Base-by-base conservation (phyloP, 1,140 invertebrate species). In the Aphis gossypii region DNA sequence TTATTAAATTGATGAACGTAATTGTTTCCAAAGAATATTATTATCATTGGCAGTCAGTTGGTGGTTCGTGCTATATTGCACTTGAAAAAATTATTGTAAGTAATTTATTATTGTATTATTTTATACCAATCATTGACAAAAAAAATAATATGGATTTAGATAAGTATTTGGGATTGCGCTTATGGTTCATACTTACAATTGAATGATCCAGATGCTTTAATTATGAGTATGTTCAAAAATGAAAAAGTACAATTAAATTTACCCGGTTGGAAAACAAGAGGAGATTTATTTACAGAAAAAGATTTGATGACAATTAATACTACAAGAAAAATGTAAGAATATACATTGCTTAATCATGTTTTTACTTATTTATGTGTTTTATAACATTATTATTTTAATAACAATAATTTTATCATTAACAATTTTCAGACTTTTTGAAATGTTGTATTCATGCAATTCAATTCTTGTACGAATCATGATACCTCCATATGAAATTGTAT, bases 241-340 rank as follows among this genome's bases (percentile, higher is more conserved):
- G 92, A 93, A 86, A 93, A 93, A 86, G 82, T 93, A 18, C 92
- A 93, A 30, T 93, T 93, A 84, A 93, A 93, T 93, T 86, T 93
- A 56, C 76, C 92, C 41, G 92, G 92, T 84, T 93, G 92, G 92
- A 93, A 93, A 93, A 93, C 92, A 9, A 93, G 92, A 86, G 82
- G 82, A 44, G 92, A 93, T 93, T 56, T 93, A 84, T 93, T 93
- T 86, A 51, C 92, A 54, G 92, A 54, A 51, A 82, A 54, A 2
- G 92, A 93, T 93, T 86, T 93, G 44, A 2, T 38, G 6, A 9
- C 4, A 38, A 84, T 93, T 56, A 93, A 93, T 38, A 41, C 20
- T n/a, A 93, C 92, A 23, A 93, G 92, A 93, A 93, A 93, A 86
- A 93, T 56, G 92, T 93, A 93, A 84, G 30, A 51, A 35, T 84